These are phyloP conservation scores for Acrossocheilus wenchowensis DNA, from an alignment of 2,797 vertebrate species.

Conservation along the genomic window DNA sequence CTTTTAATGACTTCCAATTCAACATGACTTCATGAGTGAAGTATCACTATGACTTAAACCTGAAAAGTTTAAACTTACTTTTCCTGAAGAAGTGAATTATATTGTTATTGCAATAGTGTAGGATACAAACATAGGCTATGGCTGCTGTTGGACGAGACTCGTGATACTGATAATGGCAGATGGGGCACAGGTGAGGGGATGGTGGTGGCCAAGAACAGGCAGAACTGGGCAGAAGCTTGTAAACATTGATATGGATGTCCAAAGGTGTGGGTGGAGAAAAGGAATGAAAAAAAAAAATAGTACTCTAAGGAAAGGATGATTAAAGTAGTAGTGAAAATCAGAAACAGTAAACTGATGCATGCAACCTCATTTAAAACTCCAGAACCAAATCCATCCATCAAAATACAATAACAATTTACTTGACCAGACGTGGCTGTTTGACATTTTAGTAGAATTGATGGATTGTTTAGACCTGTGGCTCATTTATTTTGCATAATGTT, in stretches of 20 bases:
- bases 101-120: not conserved
- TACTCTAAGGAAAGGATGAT: not conserved
- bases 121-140: not conserved
- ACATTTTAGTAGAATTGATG: constrained; percentile 31
- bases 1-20: not conserved
- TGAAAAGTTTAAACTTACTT: not conserved
- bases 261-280: not conserved
- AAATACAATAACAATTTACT: constrained; percentile 10
- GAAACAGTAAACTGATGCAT: not conserved
- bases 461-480: constrained; percentile 15
- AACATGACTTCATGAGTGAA: not conserved
- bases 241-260: not conserved
- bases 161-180: not conserved
- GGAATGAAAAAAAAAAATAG: not conserved
- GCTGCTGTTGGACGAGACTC: not conserved
- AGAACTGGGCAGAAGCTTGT: not conserved
- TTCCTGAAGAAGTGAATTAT: not conserved
- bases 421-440: constrained; percentile 11
- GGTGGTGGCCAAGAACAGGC: not conserved
- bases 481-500: constrained; percentile 14
- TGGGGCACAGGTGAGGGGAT: constrained; percentile 7
- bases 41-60: not conserved
- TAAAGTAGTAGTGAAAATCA: not conserved
- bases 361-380: not conserved
- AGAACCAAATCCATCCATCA: not conserved